A percentile compares a stretch with the other conserved stretches of the same genome.
These are phyloP conservation scores for Macrophya annulata DNA, from an alignment of 2,888 invertebrate genomes.

Conservation along the genomic window DNA sequence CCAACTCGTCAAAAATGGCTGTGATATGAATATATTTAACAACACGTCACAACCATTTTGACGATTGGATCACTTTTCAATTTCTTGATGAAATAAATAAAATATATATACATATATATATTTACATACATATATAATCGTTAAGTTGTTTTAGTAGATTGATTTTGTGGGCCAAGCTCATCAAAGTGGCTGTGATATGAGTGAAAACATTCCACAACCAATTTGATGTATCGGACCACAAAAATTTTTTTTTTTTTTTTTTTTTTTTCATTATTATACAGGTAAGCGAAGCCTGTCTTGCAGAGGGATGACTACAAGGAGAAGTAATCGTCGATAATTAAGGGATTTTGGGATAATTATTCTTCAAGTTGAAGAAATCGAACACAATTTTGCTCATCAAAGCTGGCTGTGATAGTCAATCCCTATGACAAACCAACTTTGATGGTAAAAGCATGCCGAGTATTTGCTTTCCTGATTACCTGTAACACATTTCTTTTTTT, in stretches of 20 bases:
- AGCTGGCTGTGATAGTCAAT: slow-evolving; percentile 96
- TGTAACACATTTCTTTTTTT: background rate
- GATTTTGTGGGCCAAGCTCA: slow-evolving; percentile 87
- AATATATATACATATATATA: too few species aligned
- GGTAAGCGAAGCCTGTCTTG: background rate
- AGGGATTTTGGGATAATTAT: background rate
- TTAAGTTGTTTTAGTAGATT: slow-evolving; percentile 66
- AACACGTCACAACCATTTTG: slow-evolving; percentile 91
- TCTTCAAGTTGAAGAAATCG: slow-evolving; percentile 65
- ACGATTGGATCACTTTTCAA: slow-evolving; percentile 83
- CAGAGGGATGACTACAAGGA: background rate
- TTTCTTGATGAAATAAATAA: background rate
- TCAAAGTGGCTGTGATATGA: slow-evolving; percentile 99
- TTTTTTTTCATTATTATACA: slow-evolving; percentile 50
- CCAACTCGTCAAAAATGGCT: slow-evolving; percentile 98
- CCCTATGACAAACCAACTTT: slow-evolving; percentile 93
- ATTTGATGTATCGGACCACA: slow-evolving; percentile 90
- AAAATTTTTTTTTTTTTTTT: slow-evolving; percentile 62
- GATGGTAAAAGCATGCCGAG: slow-evolving; percentile 85
- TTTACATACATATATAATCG: background rate
- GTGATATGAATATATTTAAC: slow-evolving; percentile 87
- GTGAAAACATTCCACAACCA: slow-evolving; percentile 90
- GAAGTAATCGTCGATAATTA: background rate
- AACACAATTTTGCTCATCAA: slow-evolving; percentile 93
- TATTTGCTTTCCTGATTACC: slow-evolving; percentile 38